Percentiles rank a stretch among this genome's conserved stretches.
Conservation (phyloP, 2,113 vertebrate genomes). For the Origma solitaria region DNA sequence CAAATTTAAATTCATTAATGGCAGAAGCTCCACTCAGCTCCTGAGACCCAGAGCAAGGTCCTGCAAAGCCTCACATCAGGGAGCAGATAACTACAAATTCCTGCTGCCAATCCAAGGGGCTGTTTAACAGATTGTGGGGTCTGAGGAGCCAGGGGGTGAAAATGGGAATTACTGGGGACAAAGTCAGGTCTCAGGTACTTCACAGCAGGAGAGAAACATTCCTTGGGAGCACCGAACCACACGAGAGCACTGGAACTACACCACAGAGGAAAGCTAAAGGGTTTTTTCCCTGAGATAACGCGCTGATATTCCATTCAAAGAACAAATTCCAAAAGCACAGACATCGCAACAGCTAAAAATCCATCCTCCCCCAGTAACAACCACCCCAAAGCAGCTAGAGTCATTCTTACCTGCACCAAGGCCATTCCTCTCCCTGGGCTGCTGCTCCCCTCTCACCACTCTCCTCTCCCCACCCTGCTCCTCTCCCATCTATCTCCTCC, state of each 20-base stretch:
- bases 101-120: background rate
- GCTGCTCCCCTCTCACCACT: background rate
- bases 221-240: background rate
- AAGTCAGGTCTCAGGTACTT: background rate
- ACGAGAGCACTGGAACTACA: constrained; percentile 7
- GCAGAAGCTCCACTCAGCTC: background rate
- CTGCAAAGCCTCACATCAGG: background rate
- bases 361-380: background rate
- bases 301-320: background rate
- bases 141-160: background rate
- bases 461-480: background rate
- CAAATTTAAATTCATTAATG: rapidly evolving
- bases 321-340: background rate
- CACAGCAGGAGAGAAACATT: background rate
- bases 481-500: background rate
- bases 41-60: background rate
- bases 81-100: background rate
- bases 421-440: background rate
- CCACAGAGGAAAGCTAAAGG: background rate
- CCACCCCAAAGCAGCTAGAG: background rate
- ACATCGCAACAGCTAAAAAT: background rate
- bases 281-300: background rate
- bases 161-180: background rate
- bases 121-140: background rate
- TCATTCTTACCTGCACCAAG: background rate